Evolutionary conservation across 2,113 vertebrate species (phyloP).

Genomic region (Ptilorrhoa leucosticta): DNA sequence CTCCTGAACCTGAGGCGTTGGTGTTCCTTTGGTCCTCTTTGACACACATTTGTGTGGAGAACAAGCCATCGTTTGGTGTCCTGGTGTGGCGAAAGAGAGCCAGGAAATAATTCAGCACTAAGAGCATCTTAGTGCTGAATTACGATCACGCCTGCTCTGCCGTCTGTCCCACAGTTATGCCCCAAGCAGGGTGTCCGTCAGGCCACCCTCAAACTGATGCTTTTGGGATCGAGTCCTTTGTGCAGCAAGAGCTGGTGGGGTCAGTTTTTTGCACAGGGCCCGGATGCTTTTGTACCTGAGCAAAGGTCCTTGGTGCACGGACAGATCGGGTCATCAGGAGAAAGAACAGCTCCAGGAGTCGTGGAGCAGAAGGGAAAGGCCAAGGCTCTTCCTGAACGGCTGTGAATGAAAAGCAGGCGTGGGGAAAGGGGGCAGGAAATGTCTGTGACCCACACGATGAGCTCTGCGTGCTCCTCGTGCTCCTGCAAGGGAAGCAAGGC

Average conservation of each 20-base stretch:
- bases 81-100: neutral
- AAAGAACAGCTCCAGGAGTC: neutral
- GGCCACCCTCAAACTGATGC: neutral
- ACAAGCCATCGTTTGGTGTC: neutral
- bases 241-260: neutral
- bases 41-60: neutral
- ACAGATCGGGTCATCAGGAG: fast-evolving
- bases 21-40: neutral
- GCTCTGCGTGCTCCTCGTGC: neutral
- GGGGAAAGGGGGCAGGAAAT: neutral
- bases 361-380: neutral
- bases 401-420: neutral
- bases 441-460: neutral
- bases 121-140: too few species aligned
- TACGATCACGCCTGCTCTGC: neutral
- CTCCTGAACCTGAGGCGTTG: neutral
- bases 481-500: neutral
- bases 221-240: neutral
- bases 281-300: neutral
- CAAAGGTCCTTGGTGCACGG: neutral
- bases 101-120: neutral
- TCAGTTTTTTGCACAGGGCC: neutral
- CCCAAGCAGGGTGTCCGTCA: fast-evolving
- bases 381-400: neutral
- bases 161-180: too few species aligned